Percentiles rank a stretch among this genome's conserved stretches.
Conservation (phyloP, 2,888 invertebrate genomes). For the Epicampocera succincta region DNA sequence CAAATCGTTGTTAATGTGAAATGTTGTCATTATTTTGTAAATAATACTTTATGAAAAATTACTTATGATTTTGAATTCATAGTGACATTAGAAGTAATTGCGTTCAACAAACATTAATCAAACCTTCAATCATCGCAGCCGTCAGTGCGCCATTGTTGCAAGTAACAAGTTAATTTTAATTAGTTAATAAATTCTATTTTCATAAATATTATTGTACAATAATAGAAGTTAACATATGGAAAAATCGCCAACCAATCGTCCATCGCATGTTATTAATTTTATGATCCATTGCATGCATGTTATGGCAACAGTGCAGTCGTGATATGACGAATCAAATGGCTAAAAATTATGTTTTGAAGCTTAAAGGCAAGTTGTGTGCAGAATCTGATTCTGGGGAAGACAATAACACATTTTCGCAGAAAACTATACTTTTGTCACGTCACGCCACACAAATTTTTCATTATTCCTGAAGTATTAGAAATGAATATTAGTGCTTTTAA, state of each 20-base stretch:
- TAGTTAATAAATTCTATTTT: conserved; percentile 60
- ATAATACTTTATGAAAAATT: conserved; percentile 45
- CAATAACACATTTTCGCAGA: no score
- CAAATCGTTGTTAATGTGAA: neutral
- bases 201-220: conserved; percentile 38
- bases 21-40: conserved; percentile 26
- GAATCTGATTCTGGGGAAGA: no score
- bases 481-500: no score
- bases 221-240: conserved; percentile 32
- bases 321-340: no score
- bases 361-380: no score
- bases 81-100: conserved; percentile 56
- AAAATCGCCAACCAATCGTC: conserved; percentile 38
- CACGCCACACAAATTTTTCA: no score
- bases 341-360: no score
- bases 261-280: conserved; percentile 54
- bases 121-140: conserved; percentile 50
- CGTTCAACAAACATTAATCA: conserved; percentile 61
- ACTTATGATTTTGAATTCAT: conserved; percentile 40
- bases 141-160: conserved; percentile 43
- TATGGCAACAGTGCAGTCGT: neutral
- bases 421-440: no score
- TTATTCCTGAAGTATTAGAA: no score
- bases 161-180: conserved; percentile 63
- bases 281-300: conserved; percentile 31